phyloP scores from a whole-genome alignment of 2,113 vertebrate genomes.

The Calidris pugnax region DNA sequence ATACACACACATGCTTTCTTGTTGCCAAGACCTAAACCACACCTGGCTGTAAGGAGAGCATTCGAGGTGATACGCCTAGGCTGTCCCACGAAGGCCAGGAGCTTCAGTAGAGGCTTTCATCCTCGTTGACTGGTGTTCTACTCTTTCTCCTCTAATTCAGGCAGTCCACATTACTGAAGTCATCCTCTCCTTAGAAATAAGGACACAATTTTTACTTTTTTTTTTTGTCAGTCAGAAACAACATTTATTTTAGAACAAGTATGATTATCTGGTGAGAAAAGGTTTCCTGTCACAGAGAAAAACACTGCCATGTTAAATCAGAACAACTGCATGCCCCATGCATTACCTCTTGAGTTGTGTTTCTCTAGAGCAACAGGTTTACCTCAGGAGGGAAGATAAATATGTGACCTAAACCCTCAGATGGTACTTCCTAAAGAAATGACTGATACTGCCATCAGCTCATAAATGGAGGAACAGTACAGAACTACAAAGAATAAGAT shows the following conservation, averaged over 20 bases:
- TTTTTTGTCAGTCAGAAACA: neutral
- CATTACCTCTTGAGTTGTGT: neutral
- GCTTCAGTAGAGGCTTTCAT: neutral
- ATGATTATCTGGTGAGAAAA: neutral
- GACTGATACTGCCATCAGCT: neutral
- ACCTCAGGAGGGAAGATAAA: neutral
- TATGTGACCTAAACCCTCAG: neutral
- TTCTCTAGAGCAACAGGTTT: neutral
- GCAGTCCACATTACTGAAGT: neutral
- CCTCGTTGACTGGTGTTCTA: neutral
- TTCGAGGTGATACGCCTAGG: neutral
- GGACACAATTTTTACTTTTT: too few species aligned
- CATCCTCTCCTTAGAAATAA: neutral
- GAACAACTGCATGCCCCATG: neutral
- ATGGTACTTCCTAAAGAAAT: neutral
- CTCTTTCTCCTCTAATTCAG: neutral
- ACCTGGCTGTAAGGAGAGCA: neutral
- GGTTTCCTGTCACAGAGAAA: neutral
- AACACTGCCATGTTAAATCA: neutral
- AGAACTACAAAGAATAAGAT: neutral
- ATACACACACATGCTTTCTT: neutral
- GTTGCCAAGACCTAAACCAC: neutral
- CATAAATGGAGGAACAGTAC: neutral
- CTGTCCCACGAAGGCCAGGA: neutral
- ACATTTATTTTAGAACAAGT: neutral